Evolutionary conservation across 1,140 invertebrate genomes (phyloP).

Genomic region (Bradynema listronoti): DNA sequence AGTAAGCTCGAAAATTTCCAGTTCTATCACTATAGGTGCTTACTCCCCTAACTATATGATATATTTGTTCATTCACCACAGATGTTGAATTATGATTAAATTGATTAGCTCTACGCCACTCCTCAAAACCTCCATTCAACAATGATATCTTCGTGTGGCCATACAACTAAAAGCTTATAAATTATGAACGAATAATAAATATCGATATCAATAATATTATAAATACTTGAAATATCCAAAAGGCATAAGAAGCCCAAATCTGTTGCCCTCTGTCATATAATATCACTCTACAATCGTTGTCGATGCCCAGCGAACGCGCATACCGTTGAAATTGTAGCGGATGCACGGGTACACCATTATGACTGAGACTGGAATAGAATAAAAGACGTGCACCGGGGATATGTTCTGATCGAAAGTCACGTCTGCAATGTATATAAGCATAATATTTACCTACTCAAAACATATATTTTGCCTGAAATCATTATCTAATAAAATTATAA

Average conservation of each 20-base stretch:
- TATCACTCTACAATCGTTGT: conserved; percentile 49
- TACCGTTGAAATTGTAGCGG: conserved; percentile 56
- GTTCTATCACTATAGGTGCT: neutral
- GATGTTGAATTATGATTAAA: too few relatives aligned
- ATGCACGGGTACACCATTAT: conserved; percentile 56
- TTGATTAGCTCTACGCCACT: conserved; percentile 9
- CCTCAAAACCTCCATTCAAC: conserved; percentile 21
- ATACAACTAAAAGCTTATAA: conserved; percentile 41
- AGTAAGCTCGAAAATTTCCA: conserved; percentile 38
- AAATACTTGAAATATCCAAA: conserved; percentile 54
- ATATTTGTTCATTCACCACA: conserved; percentile 1
- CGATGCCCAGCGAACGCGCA: conserved; percentile 49
- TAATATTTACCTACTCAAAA: neutral
- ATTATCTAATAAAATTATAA: neutral
- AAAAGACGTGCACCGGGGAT: conserved; percentile 31
- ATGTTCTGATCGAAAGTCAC: conserved; percentile 1
- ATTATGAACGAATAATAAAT: conserved; percentile 22
- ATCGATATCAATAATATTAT: conserved; percentile 7
- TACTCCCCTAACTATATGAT: conserved; percentile 13
- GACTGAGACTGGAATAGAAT: conserved; percentile 46
- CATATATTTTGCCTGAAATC: neutral
- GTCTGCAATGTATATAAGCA: neutral
- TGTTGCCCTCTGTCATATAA: conserved; percentile 50
- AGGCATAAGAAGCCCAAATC: conserved; percentile 51
- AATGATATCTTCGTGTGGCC: conserved; percentile 42